Percentiles rank a stretch among this genome's conserved stretches.
Conservation (phyloP, 2,797 vertebrate genomes). For the Melanogrammus aeglefinus region DNA sequence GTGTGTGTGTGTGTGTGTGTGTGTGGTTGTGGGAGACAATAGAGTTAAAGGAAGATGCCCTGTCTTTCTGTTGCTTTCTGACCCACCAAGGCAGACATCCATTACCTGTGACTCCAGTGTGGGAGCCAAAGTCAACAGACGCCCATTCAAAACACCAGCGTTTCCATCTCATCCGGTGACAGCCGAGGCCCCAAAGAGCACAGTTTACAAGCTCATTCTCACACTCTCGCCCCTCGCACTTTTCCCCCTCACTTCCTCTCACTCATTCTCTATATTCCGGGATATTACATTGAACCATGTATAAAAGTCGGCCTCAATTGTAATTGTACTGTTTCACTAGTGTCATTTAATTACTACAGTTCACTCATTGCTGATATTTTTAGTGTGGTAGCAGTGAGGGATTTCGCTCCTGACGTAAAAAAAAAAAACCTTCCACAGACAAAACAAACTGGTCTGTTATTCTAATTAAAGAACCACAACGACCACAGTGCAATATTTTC, state of each 20-base stretch:
- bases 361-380: background rate
- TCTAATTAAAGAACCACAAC: background rate
- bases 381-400: background rate
- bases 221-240: background rate
- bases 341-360: background rate
- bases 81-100: conserved; percentile 41
- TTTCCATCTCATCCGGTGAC: conserved; percentile 61
- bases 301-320: background rate
- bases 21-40: conserved; percentile 8
- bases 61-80: conserved; percentile 41
- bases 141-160: conserved; percentile 60
- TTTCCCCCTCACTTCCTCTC: background rate
- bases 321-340: background rate
- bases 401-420: background rate
- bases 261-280: background rate
- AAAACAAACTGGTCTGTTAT: background rate
- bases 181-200: conserved; percentile 37
- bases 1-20: background rate
- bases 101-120: conserved; percentile 38
- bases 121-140: conserved; percentile 63
- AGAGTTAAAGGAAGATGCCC: conserved; percentile 28
- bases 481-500: background rate
- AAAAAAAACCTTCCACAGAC: background rate
- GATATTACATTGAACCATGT: background rate
- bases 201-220: conserved; percentile 3